Conservation (phyloP, 1,140 invertebrate genomes). For the Cyclargus thomasi region DNA sequence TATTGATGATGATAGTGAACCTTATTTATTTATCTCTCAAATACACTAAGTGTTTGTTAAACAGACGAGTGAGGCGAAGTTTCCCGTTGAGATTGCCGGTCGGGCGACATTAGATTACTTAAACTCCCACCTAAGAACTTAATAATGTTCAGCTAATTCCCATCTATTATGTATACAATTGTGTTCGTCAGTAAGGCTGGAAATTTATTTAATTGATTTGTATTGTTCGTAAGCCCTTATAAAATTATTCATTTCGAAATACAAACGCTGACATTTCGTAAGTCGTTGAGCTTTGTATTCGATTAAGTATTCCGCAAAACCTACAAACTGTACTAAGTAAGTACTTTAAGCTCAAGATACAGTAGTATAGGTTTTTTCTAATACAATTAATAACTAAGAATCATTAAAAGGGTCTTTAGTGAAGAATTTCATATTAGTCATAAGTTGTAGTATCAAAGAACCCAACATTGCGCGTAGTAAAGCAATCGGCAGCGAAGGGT, state of each 20-base stretch:
- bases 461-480: neutral
- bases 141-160: constrained; percentile 8
- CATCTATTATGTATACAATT: neutral
- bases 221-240: neutral
- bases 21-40: constrained; percentile 11
- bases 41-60: constrained; percentile 13
- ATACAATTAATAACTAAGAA: neutral
- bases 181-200: neutral
- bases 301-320: too few relatives aligned
- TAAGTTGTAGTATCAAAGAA: neutral
- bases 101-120: constrained; percentile 10
- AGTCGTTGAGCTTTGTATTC: neutral
- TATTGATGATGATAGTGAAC: neutral
- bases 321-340: too few relatives aligned
- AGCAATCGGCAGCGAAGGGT: neutral
- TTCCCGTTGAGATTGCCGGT: constrained; percentile 10
- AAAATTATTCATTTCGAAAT: neutral
- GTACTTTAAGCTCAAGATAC: too few relatives aligned
- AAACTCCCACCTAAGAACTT: constrained; percentile 9
- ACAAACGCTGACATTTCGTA: neutral
- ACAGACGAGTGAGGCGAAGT: neutral
- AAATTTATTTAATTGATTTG: neutral
- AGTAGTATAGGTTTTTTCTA: too few relatives aligned
- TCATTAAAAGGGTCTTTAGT: neutral
- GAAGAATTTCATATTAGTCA: neutral